These are phyloP conservation scores for Platanista minor DNA, from an alignment of 2,113 vertebrate species.

Conservation along the genomic window DNA sequence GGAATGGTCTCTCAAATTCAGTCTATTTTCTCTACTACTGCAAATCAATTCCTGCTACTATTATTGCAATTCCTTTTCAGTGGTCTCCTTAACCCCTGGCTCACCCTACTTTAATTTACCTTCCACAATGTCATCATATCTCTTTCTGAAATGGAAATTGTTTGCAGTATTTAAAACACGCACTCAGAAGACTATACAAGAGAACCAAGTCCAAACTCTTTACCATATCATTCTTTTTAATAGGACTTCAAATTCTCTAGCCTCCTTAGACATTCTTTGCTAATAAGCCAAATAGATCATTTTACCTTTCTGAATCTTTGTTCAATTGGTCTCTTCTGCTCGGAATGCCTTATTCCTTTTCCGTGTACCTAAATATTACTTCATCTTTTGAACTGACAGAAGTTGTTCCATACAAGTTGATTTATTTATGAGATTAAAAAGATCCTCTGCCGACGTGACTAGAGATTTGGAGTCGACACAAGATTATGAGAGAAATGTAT, in stretches of 20 bases:
- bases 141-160: neutral
- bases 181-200: rapidly evolving
- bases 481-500: neutral
- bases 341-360: neutral
- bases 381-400: neutral
- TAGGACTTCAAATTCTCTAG: neutral
- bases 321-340: neutral
- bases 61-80: neutral
- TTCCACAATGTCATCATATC: neutral
- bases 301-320: neutral
- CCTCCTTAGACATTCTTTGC: neutral
- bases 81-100: neutral
- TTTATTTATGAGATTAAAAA: neutral
- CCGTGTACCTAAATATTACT: neutral
- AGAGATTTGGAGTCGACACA: neutral
- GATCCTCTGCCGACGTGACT: neutral
- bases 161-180: neutral
- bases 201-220: neutral
- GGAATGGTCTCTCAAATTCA: neutral
- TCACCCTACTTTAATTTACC: neutral
- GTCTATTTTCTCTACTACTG: neutral
- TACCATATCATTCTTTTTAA: neutral
- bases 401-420: neutral
- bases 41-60: neutral
- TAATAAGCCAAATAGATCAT: neutral